Percentiles rank a stretch among this genome's conserved stretches.
phyloP scores from a whole-genome alignment of 2,113 vertebrate species.

The Pelecanus crispus region DNA sequence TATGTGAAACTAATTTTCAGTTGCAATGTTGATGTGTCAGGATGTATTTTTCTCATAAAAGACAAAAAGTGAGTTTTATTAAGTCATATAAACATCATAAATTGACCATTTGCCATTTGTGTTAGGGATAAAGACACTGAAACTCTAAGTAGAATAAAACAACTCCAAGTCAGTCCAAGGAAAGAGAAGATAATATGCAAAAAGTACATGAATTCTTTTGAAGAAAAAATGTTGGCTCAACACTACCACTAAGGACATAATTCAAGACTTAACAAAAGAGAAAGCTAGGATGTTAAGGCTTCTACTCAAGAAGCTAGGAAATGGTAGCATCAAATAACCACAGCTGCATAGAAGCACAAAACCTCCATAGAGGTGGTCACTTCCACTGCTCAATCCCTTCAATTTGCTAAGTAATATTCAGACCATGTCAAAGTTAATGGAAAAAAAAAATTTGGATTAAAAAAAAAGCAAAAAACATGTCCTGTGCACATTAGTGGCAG shows the following conservation, averaged over 20 bases:
- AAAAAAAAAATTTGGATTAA: not conserved
- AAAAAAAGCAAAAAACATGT: too few species aligned
- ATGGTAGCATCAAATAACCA: not conserved
- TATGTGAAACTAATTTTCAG: not conserved
- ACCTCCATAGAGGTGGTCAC: not conserved
- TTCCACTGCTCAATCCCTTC: not conserved
- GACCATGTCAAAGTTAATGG: not conserved
- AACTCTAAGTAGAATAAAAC: not conserved
- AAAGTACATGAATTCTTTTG: not conserved
- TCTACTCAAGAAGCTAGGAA: not conserved
- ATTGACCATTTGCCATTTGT: not conserved
- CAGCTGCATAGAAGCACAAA: not conserved
- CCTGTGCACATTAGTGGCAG: not conserved
- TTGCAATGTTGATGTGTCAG: not conserved
- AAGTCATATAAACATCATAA: not conserved
- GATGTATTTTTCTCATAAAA: not conserved
- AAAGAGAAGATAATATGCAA: not conserved
- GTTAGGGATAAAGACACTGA: not conserved
- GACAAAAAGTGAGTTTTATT: not conserved
- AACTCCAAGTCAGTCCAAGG: not conserved
- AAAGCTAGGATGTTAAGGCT: not conserved
- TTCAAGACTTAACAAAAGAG: not conserved
- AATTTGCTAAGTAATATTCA: not conserved
- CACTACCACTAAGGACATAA: not conserved
- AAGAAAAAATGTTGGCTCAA: not conserved